Percentiles rank a stretch among this genome's conserved stretches.
Evolutionary conservation across 2,888 invertebrate genomes (phyloP).

Genomic region (Mimas tiliae): DNA sequence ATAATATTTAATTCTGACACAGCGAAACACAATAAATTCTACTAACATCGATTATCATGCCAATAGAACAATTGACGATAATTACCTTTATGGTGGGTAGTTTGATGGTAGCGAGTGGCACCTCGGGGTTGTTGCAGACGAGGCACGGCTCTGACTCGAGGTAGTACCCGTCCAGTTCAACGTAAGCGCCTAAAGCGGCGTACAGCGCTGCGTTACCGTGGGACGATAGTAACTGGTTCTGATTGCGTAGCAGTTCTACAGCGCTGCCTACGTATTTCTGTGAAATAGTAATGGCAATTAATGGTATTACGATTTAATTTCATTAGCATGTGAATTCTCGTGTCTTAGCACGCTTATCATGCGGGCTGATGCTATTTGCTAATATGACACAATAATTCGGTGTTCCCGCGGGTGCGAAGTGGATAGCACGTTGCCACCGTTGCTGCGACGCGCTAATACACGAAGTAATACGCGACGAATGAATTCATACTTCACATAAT

Average conservation of each 20-base stretch:
- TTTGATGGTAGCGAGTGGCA: slow-evolving; percentile 95
- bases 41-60: not conserved
- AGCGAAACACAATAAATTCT: not conserved
- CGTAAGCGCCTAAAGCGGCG: slow-evolving; percentile 95
- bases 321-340: too few relatives aligned
- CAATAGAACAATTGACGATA: slow-evolving; percentile 26
- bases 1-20: not conserved
- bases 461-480: too few relatives aligned
- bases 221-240: slow-evolving; percentile 94
- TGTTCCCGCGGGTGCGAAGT: too few relatives aligned
- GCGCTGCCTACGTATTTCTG: slow-evolving; percentile 94
- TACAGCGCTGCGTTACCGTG: slow-evolving; percentile 98
- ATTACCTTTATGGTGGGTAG: slow-evolving; percentile 94
- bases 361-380: too few relatives aligned
- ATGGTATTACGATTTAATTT: too few relatives aligned
- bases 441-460: too few relatives aligned
- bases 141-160: slow-evolving; percentile 98
- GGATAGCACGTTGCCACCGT: too few relatives aligned
- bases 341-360: too few relatives aligned
- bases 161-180: slow-evolving; percentile 98
- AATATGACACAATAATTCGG: too few relatives aligned
- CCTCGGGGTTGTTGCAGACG: slow-evolving; percentile 99
- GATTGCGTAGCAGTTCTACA: slow-evolving; percentile 92
- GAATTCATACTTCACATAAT: too few relatives aligned
- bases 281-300: not conserved